These are phyloP conservation scores for Lottia scabra DNA, from an alignment of 2,888 invertebrate species.

Conservation along the genomic window DNA sequence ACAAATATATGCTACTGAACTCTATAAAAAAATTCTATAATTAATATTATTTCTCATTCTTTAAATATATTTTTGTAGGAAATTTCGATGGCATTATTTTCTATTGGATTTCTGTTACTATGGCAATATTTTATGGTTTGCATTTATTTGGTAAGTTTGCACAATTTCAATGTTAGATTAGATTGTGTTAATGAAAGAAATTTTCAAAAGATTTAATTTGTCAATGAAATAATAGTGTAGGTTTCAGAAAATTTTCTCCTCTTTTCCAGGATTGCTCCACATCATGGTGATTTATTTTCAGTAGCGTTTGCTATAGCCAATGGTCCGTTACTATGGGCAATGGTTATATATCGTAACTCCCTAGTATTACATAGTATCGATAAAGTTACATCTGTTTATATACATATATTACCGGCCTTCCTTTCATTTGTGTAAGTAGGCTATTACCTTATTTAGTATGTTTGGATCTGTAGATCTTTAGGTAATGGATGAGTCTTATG, in stretches of 20 bases:
- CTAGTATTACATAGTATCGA: slow-evolving; percentile 61
- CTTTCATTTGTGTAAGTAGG: slow-evolving; percentile 56
- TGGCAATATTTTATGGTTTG: slow-evolving; percentile 48
- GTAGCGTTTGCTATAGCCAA: slow-evolving; percentile 55
- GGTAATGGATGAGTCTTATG: too few species aligned
- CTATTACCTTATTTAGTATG: too few species aligned
- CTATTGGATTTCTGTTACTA: slow-evolving; percentile 64
- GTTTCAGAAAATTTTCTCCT: too few species aligned
- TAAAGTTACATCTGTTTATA: slow-evolving; percentile 61
- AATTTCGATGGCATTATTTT: slow-evolving; percentile 58
- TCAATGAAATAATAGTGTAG: too few species aligned
- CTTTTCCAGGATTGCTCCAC: slow-evolving; percentile 37
- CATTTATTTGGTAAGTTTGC: slow-evolving; percentile 58
- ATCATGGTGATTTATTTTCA: slow-evolving; percentile 30
- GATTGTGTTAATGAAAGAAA: too few species aligned
- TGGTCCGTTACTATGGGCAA: slow-evolving; percentile 58
- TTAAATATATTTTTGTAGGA: slow-evolving; percentile 40
- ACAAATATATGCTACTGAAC: too few species aligned
- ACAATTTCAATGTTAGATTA: too few species aligned
- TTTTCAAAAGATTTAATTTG: too few species aligned
- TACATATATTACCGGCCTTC: slow-evolving; percentile 58
- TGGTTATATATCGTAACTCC: slow-evolving; percentile 53
- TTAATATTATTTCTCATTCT: too few species aligned
- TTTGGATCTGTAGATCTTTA: too few species aligned
- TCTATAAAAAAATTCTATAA: too few species aligned